phyloP scores from a whole-genome alignment of 2,888 invertebrate species.

The Schrankia costaestrigalis region DNA sequence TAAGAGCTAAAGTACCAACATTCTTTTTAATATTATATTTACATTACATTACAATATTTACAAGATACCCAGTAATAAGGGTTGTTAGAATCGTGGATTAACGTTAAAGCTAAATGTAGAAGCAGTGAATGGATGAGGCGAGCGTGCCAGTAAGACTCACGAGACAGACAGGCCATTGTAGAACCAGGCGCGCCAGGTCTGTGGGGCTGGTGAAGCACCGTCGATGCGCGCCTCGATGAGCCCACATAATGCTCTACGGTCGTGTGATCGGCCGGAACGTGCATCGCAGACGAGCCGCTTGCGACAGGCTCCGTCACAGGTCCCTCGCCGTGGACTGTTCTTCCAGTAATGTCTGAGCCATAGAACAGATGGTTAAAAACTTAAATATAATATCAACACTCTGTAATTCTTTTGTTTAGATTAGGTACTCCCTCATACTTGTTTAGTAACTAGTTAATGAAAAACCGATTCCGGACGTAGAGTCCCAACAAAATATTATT shows the following conservation, averaged over 20 bases:
- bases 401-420: no score
- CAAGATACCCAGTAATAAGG: no score
- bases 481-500: no score
- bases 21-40: no score
- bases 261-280: slow-evolving; percentile 92
- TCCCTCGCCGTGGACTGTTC: slow-evolving; percentile 90
- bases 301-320: slow-evolving; percentile 91
- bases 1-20: no score
- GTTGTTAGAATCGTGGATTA: not conserved
- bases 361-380: not conserved
- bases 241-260: slow-evolving; percentile 90
- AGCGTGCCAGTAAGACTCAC: slow-evolving; percentile 81
- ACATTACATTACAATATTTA: no score
- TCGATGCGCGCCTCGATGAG: slow-evolving; percentile 92
- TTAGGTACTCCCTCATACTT: no score
- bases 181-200: slow-evolving; percentile 93
- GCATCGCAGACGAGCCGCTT: slow-evolving; percentile 93
- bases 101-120: slow-evolving; percentile 11
- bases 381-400: not conserved
- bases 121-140: slow-evolving; percentile 14
- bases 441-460: no score
- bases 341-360: slow-evolving; percentile 90
- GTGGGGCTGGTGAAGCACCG: slow-evolving; percentile 83
- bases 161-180: slow-evolving; percentile 92
- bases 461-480: no score